phyloP scores from a whole-genome alignment of 2,888 invertebrate genomes.

The Odontomyia ornata region DNA sequence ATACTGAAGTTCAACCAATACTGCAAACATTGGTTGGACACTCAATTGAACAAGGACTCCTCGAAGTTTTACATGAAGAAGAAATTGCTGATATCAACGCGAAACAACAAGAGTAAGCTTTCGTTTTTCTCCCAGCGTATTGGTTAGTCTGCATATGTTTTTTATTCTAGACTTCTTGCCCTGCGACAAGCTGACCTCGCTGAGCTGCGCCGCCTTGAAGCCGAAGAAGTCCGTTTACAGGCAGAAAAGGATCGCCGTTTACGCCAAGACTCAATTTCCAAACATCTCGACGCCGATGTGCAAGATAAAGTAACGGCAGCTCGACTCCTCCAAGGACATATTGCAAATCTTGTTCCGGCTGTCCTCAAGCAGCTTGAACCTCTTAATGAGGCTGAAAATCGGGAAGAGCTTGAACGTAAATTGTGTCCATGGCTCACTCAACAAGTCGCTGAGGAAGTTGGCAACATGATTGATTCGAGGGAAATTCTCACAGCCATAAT shows the following conservation, averaged over 20 bases:
- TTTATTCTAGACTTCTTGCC: conserved; percentile 59
- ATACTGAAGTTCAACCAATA: conserved; percentile 88
- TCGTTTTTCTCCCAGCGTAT: neutral
- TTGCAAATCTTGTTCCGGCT: conserved; percentile 84
- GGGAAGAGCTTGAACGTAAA: conserved; percentile 74
- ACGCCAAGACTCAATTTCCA: conserved; percentile 74
- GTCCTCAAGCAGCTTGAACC: conserved; percentile 79
- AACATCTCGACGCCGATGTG: conserved; percentile 74
- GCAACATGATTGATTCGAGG: conserved; percentile 81
- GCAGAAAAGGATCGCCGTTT: conserved; percentile 79
- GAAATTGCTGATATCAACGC: conserved; percentile 83
- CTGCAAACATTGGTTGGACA: conserved; percentile 89
- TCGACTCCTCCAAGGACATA: conserved; percentile 84
- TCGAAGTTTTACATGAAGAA: conserved; percentile 93
- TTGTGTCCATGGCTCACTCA: conserved; percentile 81
- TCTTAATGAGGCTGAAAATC: conserved; percentile 60
- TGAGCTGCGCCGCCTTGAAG: conserved; percentile 82
- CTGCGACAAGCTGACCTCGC: conserved; percentile 83
- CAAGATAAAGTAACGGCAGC: conserved; percentile 84
- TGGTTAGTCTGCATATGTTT: too few relatives aligned
- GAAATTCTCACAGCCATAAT: conserved; percentile 84
- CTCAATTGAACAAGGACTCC: conserved; percentile 86
- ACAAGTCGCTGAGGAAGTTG: conserved; percentile 82
- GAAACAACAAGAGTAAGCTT: conserved; percentile 66
- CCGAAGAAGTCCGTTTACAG: conserved; percentile 75